Percentiles rank a stretch among this genome's conserved stretches.
Evolutionary conservation across 2,797 vertebrate genomes (phyloP).

Genomic region (Sebastes paucispinis): DNA sequence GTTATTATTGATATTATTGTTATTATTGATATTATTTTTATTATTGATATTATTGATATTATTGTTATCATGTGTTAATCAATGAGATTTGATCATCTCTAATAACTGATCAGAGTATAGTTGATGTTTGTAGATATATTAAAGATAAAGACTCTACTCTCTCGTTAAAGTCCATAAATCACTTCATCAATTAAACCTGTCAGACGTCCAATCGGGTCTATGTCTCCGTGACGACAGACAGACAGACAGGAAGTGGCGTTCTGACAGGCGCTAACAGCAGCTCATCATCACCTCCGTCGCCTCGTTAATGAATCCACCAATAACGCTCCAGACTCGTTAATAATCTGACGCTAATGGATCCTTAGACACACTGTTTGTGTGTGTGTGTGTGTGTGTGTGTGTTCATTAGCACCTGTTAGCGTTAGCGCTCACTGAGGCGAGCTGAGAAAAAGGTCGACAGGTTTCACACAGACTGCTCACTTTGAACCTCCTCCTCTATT

Average conservation of each 20-base stretch:
- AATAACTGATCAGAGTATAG: background rate
- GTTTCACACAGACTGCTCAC: constrained; percentile 35
- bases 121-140: background rate
- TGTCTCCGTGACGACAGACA: background rate
- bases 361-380: constrained; percentile 16
- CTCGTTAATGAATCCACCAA: constrained; percentile 47
- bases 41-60: background rate
- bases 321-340: constrained; percentile 32
- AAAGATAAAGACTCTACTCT: background rate
- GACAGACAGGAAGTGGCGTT: constrained; percentile 32
- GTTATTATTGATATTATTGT: too few relatives aligned
- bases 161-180: background rate
- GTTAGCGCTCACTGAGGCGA: constrained; percentile 15
- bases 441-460: constrained; percentile 37
- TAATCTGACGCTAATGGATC: constrained; percentile 57
- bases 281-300: background rate
- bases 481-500: constrained; percentile 4
- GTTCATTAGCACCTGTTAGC: constrained; percentile 55
- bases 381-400: background rate
- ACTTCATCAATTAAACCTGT: background rate
- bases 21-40: too few relatives aligned
- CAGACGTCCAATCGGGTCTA: background rate
- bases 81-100: background rate
- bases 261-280: constrained; percentile 42
- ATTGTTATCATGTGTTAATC: background rate